A percentile compares a stretch with the other conserved stretches of the same genome.
Evolutionary conservation across 2,888 invertebrate species (phyloP).

Genomic region (Diachrysia chrysitis): DNA sequence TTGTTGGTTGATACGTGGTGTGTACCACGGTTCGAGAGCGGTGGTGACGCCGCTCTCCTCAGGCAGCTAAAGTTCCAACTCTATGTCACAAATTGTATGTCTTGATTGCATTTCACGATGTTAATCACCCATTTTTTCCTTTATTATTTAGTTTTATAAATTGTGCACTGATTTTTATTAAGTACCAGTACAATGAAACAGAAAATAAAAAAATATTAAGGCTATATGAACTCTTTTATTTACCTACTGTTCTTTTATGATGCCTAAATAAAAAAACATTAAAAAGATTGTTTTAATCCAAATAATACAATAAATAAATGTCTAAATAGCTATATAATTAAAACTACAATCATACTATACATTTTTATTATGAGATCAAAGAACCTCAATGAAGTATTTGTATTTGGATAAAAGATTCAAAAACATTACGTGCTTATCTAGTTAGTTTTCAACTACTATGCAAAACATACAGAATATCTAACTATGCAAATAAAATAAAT

Average conservation of each 20-base stretch:
- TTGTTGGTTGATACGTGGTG: conserved; percentile 55
- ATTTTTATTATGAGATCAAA: no score
- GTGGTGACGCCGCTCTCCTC: conserved; percentile 38
- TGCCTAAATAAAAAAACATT: no score
- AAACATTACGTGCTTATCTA: not conserved
- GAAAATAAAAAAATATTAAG: conserved; percentile 78
- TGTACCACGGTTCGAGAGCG: conserved; percentile 41
- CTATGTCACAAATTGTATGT: conserved; percentile 74
- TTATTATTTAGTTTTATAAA: conserved; percentile 78
- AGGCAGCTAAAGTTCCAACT: conserved; percentile 63
- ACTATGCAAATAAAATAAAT: not conserved
- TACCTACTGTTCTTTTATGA: not conserved
- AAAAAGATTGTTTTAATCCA: no score
- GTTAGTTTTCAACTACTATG: not conserved
- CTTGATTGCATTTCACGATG: conserved; percentile 72
- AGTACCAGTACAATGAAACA: conserved; percentile 77
- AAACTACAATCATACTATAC: no score
- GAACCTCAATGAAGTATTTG: no score
- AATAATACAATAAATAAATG: no score
- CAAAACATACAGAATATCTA: not conserved
- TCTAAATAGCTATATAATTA: no score
- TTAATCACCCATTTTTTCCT: conserved; percentile 68
- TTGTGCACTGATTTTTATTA: conserved; percentile 84
- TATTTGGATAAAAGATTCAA: no score
- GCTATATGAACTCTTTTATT: conserved; percentile 59